Evolutionary conservation across 2,113 vertebrate genomes (phyloP).

Genomic region (Ammodramus savannarum): DNA sequence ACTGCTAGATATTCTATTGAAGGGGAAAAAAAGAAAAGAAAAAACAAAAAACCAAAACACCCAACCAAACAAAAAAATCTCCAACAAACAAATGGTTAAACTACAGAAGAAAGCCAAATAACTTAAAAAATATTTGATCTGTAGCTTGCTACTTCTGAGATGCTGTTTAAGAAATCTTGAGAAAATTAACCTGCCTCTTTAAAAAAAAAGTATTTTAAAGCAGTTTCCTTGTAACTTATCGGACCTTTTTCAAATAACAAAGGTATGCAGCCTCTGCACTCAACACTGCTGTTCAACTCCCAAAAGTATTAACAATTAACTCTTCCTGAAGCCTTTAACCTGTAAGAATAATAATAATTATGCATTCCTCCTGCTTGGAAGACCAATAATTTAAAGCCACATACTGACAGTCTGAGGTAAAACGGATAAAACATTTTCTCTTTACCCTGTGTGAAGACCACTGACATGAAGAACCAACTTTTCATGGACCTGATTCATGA

Average conservation of each 20-base stretch:
- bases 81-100: background rate
- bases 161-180: background rate
- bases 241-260: background rate
- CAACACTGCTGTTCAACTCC: background rate
- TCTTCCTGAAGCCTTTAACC: background rate
- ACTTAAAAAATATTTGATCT: background rate
- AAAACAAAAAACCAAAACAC: background rate
- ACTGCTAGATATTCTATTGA: background rate
- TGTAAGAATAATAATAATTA: background rate
- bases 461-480: background rate
- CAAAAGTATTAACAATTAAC: background rate
- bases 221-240: background rate
- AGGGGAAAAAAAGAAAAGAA: background rate
- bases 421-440: background rate
- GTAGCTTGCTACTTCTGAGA: background rate
- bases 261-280: conserved; percentile 14
- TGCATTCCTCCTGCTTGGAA: background rate
- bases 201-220: background rate
- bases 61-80: background rate
- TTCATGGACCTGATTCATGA: background rate
- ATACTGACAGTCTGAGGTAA: background rate
- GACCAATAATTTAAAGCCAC: background rate
- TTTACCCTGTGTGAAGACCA: background rate
- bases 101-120: background rate
- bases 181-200: background rate